Base-by-base conservation (phyloP, 2,113 vertebrate genomes). In the Poeciliopsis prolifica region DNA sequence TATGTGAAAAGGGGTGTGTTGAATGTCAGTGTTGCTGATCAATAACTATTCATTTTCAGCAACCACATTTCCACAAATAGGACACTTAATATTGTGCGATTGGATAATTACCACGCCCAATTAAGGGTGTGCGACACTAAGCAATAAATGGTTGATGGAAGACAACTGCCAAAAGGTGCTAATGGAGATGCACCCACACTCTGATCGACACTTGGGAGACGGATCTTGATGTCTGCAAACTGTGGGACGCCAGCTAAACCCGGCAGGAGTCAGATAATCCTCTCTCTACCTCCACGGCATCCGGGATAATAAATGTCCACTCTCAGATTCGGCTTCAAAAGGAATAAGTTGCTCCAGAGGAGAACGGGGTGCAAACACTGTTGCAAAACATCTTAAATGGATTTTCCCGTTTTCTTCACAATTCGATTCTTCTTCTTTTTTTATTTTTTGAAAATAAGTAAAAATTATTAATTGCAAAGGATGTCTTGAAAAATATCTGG, bases 11-110 rank as follows among this genome's bases (percentile, higher is more conserved):
- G 91, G 89, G 91, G 91, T 90, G 90, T 85, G 91, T 87, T 83
- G 85, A 90, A 93, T 91, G 91, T 86, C 91, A 92, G 90, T 88
- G 87, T 81, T 81, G 79, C 91, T 83, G 77, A 95, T 95, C 94
- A 87, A 95, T 94, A 88, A 80, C 93, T 93, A 92, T 94, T 94
- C 86, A 94, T 95, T 93, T 93, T 86, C 86, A 83, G 82, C 70
- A 72, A 92, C 88, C 90, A 29, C 93, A 94, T 90, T 89, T 91
- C 90, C 88, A 92, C 87, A 91, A 87, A 93, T 87, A 83, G 81
- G 90, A 93, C 80, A 93, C 90, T 92, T 93, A 92, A 94, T 93
- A 93, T 92, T 87, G 86, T 75, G 78, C 40, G 79, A 90, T 91
- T 89, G 86, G 93, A 90, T 92, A 93, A 95, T 94, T 94, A 95